Conservation (phyloP, 2,113 vertebrate genomes). For the Sitta europaea region DNA sequence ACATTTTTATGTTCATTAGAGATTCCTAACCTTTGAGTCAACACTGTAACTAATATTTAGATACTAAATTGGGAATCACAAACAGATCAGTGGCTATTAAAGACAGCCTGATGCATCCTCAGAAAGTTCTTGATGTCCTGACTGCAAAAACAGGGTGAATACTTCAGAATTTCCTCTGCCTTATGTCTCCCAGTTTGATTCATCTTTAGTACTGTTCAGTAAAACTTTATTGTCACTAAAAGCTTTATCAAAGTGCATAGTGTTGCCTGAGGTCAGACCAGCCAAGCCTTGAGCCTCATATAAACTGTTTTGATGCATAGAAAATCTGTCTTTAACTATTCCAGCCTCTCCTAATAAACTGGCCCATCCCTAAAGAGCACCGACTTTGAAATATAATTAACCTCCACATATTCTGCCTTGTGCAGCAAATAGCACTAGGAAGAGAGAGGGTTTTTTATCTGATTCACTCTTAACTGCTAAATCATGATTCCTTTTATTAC, state of each 20-base stretch:
- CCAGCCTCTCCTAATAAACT: constrained; percentile 30
- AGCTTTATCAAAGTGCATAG: constrained; percentile 37
- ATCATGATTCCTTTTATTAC: background rate
- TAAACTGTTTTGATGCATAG: constrained; percentile 33
- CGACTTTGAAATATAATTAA: constrained; percentile 35
- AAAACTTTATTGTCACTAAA: constrained; percentile 53
- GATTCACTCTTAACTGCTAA: background rate
- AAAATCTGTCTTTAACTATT: constrained; percentile 44
- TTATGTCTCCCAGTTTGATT: constrained; percentile 22
- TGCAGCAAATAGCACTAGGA: background rate
- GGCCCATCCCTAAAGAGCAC: constrained; percentile 22
- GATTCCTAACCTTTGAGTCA: background rate
- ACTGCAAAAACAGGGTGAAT: background rate
- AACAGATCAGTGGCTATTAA: background rate
- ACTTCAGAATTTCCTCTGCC: background rate
- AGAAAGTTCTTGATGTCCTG: background rate
- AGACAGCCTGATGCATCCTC: background rate
- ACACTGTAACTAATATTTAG: background rate
- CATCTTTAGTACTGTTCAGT: constrained; percentile 28
- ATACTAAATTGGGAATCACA: background rate
- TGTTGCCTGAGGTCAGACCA: constrained; percentile 39
- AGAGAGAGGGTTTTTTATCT: background rate
- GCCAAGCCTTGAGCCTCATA: background rate
- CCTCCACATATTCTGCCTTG: background rate
- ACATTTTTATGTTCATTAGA: background rate